These are phyloP conservation scores for Spea bombifrons DNA, from an alignment of 2,113 vertebrate genomes.

Conservation along the genomic window DNA sequence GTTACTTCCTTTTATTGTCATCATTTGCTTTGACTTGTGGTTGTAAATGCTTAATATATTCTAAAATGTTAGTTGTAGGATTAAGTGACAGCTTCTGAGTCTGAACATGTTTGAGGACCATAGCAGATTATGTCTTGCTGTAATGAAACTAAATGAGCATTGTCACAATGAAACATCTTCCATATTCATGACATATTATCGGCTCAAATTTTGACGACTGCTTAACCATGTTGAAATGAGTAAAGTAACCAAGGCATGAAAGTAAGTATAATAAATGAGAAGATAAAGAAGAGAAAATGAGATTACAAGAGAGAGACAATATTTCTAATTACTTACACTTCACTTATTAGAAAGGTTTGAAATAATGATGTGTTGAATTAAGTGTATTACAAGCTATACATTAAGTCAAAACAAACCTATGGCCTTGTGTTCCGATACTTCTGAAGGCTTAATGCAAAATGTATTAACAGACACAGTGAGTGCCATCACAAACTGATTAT, in stretches of 20 bases:
- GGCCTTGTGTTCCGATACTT: background rate
- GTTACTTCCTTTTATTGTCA: no score
- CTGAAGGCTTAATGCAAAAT: no score
- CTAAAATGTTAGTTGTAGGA: conserved; percentile 5
- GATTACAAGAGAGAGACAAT: conserved; percentile 40
- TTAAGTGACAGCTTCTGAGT: conserved; percentile 17
- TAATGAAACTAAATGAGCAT: conserved; percentile 44
- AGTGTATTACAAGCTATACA: conserved; percentile 8
- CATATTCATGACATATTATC: conserved; percentile 47
- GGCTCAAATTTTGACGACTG: conserved; percentile 40
- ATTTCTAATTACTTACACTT: conserved; percentile 38
- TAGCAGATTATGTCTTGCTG: conserved; percentile 6
- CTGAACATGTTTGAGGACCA: conserved; percentile 16
- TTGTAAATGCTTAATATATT: background rate
- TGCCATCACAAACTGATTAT: no score
- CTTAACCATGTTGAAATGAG: conserved; percentile 45
- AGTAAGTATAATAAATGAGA: conserved; percentile 42
- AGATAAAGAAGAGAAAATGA: conserved; percentile 38
- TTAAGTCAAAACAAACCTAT: background rate
- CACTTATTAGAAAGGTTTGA: conserved; percentile 27
- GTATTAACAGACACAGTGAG: no score
- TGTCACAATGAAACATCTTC: conserved; percentile 45
- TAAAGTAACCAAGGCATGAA: conserved; percentile 43
- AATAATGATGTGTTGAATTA: conserved; percentile 37
- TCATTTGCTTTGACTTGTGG: background rate